Evolutionary conservation across 2,888 invertebrate genomes (phyloP).

Genomic region (Baccha elongata): DNA sequence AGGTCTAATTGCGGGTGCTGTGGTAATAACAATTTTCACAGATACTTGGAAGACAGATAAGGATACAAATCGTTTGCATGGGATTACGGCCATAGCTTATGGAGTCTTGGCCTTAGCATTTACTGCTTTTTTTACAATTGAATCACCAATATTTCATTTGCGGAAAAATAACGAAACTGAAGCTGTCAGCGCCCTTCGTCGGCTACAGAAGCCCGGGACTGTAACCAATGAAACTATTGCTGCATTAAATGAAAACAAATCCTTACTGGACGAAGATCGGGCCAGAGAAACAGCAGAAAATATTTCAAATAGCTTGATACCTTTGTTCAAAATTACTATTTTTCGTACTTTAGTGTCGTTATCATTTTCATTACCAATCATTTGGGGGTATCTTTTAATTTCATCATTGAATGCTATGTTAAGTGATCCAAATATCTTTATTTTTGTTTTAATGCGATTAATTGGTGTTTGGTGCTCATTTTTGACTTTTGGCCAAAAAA

Average conservation of each 20-base stretch:
- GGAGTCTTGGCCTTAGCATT: slow-evolving; percentile 74
- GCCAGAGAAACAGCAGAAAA: slow-evolving; percentile 70
- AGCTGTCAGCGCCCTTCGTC: slow-evolving; percentile 77
- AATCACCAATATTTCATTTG: slow-evolving; percentile 78
- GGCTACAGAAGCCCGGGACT: slow-evolving; percentile 75
- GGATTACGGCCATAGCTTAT: slow-evolving; percentile 73
- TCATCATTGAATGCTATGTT: background rate
- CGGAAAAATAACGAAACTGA: slow-evolving; percentile 76
- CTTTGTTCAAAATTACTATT: slow-evolving; percentile 75
- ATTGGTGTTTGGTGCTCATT: slow-evolving; percentile 66
- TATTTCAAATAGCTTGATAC: slow-evolving; percentile 74
- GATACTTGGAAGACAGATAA: slow-evolving; percentile 67
- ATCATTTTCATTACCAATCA: slow-evolving; percentile 77
- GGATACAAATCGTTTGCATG: slow-evolving; percentile 75
- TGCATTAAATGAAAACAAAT: slow-evolving; percentile 78
- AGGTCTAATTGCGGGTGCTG: slow-evolving; percentile 75
- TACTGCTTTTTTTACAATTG: slow-evolving; percentile 73
- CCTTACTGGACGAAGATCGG: slow-evolving; percentile 76
- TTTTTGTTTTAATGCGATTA: slow-evolving; percentile 74
- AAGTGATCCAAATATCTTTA: background rate
- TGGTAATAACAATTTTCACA: slow-evolving; percentile 75
- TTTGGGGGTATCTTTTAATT: background rate
- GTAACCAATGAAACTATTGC: slow-evolving; percentile 76
- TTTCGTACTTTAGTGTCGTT: slow-evolving; percentile 76
- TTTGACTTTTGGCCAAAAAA: slow-evolving; percentile 77